Conservation (phyloP, 2,113 vertebrate species). For the Sus scrofa region T2T-Sscrofa CM000828.6:28413501-28414000, state of each 20-base stretch:
- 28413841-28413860: too few species aligned
- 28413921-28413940: too few species aligned
- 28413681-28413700: not conserved
- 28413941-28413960: too few species aligned
- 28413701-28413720: not conserved
- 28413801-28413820: too few species aligned
- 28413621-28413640: not conserved
- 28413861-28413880: too few species aligned
- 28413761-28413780: not conserved
- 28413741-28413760: not conserved
- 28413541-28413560: conserved; percentile 34
- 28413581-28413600: not conserved
- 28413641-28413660: not conserved
- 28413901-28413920: too few species aligned
- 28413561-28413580: conserved; percentile 15
- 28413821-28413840: too few species aligned
- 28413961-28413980: too few species aligned
- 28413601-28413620: not conserved
- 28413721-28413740: not conserved
- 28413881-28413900: too few species aligned
- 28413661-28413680: not conserved
- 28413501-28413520: not conserved
- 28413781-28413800: too few species aligned
- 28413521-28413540: not conserved
- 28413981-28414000: too few species aligned